Evolutionary conservation across 1,140 invertebrate genomes (phyloP).

Genomic region (Lepidurus arcticus): DNA sequence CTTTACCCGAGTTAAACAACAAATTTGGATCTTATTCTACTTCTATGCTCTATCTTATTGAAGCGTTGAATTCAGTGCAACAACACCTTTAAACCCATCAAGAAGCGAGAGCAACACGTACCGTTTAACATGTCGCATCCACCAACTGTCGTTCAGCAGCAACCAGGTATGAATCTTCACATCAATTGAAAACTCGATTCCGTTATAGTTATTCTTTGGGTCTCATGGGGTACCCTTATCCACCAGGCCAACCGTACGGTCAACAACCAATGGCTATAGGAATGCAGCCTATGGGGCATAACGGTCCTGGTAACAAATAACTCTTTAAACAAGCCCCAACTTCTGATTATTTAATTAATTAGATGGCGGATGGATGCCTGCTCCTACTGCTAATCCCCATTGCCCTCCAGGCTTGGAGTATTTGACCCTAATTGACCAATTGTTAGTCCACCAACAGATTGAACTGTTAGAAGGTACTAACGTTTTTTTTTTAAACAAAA

Average conservation of each 20-base stretch:
- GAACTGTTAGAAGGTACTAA: conserved; percentile 72
- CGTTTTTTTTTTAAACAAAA: not conserved
- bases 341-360: not conserved
- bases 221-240: not conserved
- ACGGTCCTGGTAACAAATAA: not conserved
- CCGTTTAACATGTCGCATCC: not conserved
- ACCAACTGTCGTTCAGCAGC: not conserved
- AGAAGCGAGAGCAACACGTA: not conserved
- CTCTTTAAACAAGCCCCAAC: too few relatives aligned
- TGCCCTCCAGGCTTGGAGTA: conserved; percentile 89
- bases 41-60: too few relatives aligned
- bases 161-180: not conserved
- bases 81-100: too few relatives aligned
- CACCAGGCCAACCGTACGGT: not conserved
- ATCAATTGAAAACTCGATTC: not conserved
- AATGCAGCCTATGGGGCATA: not conserved
- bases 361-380: conserved; percentile 64
- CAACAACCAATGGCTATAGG: not conserved
- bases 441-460: conserved; percentile 80
- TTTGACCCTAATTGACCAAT: conserved; percentile 80
- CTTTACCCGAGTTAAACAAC: too few relatives aligned
- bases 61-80: too few relatives aligned
- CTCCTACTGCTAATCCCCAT: conserved; percentile 60
- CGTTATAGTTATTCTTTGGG: not conserved
- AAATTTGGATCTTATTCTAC: too few relatives aligned